Conservation (phyloP, 2,113 vertebrate genomes). For the Nicator chloris region DNA sequence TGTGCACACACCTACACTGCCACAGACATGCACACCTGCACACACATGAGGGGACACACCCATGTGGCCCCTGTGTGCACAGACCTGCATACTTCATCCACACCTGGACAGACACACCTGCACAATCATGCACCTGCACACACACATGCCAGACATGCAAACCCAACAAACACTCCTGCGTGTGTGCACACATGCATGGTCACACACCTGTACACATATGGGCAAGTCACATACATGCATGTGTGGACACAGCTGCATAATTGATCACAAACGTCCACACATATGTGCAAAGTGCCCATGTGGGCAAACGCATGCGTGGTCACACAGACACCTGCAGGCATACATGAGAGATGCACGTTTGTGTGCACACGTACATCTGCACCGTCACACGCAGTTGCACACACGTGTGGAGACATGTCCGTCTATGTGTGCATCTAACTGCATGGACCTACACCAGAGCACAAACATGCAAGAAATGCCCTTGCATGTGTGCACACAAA, state of each 20-base stretch:
- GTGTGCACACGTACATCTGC: neutral
- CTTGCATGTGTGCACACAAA: neutral
- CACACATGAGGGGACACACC: too few species aligned
- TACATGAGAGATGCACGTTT: neutral
- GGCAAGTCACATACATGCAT: neutral
- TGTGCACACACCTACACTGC: neutral
- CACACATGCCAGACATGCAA: neutral
- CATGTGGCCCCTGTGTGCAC: neutral
- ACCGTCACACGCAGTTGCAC: neutral
- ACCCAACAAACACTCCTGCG: too few species aligned
- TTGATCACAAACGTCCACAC: neutral
- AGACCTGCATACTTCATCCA: neutral
- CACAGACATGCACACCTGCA: neutral
- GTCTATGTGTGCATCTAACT: neutral
- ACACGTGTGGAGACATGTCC: too few species aligned
- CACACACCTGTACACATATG: neutral
- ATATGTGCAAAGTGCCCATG: rapidly evolving
- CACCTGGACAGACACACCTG: neutral
- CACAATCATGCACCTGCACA: too few species aligned
- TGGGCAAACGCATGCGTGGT: neutral
- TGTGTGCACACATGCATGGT: neutral
- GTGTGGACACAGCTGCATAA: too few species aligned
- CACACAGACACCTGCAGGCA: neutral
- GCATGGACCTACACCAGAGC: neutral
- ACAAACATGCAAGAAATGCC: neutral